These are phyloP conservation scores for Zaprionus camerounensis DNA, from an alignment of 1,140 invertebrate species.

Conservation along the genomic window DNA sequence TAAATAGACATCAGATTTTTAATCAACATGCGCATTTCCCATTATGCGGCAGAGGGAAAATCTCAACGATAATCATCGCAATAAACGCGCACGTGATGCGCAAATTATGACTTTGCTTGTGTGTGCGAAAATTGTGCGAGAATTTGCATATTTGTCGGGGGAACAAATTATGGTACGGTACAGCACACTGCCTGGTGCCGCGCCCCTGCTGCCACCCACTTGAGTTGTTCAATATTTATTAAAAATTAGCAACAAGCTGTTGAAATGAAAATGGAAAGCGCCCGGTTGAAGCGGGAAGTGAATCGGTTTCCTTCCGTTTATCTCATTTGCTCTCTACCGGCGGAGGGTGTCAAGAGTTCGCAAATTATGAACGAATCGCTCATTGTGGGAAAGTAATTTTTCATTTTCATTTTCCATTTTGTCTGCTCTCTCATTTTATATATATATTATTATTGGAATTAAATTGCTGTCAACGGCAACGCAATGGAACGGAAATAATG, in stretches of 20 bases:
- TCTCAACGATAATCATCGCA: slow-evolving; percentile 44
- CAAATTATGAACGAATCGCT: slow-evolving; percentile 41
- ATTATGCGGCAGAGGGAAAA: slow-evolving; percentile 35
- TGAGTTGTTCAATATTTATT: slow-evolving; percentile 68
- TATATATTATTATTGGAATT: slow-evolving; percentile 39
- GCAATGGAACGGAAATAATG: slow-evolving; percentile 28
- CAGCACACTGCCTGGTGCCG: not conserved
- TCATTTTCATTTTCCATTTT: slow-evolving; percentile 1
- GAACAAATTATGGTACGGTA: not conserved
- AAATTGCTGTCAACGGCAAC: slow-evolving; percentile 28
- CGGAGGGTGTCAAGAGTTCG: slow-evolving; percentile 26
- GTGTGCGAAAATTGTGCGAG: slow-evolving; percentile 48
- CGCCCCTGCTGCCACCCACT: not conserved
- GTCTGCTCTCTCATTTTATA: not conserved
- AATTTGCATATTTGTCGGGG: slow-evolving; percentile 67
- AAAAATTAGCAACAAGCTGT: slow-evolving; percentile 78
- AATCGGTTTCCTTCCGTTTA: slow-evolving; percentile 59
- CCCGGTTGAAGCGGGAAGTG: not conserved
- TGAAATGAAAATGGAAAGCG: slow-evolving; percentile 39
- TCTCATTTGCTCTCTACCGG: slow-evolving; percentile 45
- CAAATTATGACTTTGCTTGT: slow-evolving; percentile 62
- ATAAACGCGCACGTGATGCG: slow-evolving; percentile 68
- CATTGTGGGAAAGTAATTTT: slow-evolving; percentile 29
- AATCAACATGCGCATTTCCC: slow-evolving; percentile 44
- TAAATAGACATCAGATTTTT: slow-evolving; percentile 50